Evolutionary conservation across 1,140 invertebrate species (phyloP).

Genomic region (Papilio machaon): DNA sequence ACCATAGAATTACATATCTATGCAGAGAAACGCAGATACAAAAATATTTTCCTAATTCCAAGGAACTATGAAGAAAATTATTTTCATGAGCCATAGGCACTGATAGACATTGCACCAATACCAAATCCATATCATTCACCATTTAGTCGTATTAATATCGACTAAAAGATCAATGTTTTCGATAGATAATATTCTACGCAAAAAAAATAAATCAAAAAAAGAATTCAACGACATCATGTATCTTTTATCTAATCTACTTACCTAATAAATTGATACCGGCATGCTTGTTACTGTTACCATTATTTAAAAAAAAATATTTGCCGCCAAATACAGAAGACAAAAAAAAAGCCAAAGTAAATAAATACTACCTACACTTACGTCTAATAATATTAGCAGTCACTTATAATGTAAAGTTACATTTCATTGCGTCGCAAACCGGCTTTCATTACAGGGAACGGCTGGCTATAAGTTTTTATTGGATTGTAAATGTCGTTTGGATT

Average conservation of each 20-base stretch:
- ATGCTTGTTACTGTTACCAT: not conserved
- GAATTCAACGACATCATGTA: not conserved
- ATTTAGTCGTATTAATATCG: too few species aligned
- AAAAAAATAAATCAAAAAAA: not conserved
- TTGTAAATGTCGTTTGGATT: conserved; percentile 9
- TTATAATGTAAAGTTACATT: conserved; percentile 1
- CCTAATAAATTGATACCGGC: not conserved
- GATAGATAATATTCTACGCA: too few species aligned
- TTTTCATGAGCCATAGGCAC: too few species aligned
- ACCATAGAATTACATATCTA: too few species aligned
- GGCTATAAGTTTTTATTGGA: conserved; percentile 25
- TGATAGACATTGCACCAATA: too few species aligned
- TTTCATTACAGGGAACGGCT: conserved; percentile 13
- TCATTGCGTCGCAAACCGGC: conserved; percentile 18
- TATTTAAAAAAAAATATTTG: not conserved
- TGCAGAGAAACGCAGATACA: too few species aligned
- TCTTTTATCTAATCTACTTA: conserved; percentile 4
- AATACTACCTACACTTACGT: too few species aligned
- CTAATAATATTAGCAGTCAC: not conserved
- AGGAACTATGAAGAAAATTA: too few species aligned
- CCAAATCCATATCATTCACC: too few species aligned
- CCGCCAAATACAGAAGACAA: not conserved
- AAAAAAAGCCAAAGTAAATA: not conserved
- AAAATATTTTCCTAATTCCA: too few species aligned
- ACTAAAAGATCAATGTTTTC: too few species aligned